Evolutionary conservation across 2,113 vertebrate genomes (phyloP).

Genomic region (Takifugu flavidus): DNA sequence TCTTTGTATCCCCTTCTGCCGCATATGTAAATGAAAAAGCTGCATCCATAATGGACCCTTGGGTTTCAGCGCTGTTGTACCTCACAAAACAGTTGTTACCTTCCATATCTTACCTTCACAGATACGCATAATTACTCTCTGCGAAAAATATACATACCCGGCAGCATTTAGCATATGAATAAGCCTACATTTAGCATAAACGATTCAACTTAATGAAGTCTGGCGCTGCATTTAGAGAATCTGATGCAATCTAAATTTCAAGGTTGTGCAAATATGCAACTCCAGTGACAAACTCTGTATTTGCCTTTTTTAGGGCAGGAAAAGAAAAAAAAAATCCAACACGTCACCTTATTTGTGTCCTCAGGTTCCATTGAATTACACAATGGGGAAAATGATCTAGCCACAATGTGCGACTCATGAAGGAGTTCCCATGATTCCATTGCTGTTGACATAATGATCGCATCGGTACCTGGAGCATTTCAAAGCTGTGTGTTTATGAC

Average conservation of each 20-base stretch:
- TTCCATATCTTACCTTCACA: constrained; percentile 55
- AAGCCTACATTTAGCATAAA: constrained; percentile 50
- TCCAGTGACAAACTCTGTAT: constrained; percentile 38
- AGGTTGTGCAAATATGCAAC: constrained; percentile 44
- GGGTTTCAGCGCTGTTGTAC: constrained; percentile 16
- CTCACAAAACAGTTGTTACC: constrained; percentile 37
- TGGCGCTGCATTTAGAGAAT: constrained; percentile 60
- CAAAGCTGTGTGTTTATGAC: background rate
- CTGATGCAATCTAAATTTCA: constrained; percentile 63
- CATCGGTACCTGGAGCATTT: background rate
- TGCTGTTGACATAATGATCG: constrained; percentile 6
- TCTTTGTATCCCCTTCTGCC: constrained; percentile 40
- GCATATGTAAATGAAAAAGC: constrained; percentile 48
- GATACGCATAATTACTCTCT: constrained; percentile 41
- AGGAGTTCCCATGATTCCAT: background rate
- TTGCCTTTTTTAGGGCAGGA: constrained; percentile 30
- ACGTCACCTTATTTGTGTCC: constrained; percentile 28
- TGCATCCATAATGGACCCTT: constrained; percentile 45
- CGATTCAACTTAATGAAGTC: constrained; percentile 59
- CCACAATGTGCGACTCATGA: background rate
- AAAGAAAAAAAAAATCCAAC: constrained; percentile 17
- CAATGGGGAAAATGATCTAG: background rate
- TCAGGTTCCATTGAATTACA: background rate
- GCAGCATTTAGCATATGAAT: constrained; percentile 61
- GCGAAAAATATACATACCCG: constrained; percentile 40